These are phyloP conservation scores for Silurus asotus DNA, from an alignment of 2,113 vertebrate genomes.

Conservation along the genomic window DNA sequence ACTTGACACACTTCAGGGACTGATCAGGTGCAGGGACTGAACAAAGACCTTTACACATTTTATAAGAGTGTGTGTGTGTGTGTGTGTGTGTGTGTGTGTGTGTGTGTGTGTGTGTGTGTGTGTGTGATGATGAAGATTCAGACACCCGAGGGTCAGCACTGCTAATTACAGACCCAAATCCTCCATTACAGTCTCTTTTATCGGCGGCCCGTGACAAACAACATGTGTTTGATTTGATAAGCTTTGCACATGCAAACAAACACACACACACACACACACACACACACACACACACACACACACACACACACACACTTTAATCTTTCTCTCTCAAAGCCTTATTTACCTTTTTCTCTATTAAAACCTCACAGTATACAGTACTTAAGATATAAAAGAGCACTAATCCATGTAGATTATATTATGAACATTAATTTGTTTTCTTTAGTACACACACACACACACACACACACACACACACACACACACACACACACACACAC, in stretches of 20 bases:
- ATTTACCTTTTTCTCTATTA: too few species aligned
- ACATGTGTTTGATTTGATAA: neutral
- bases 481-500: too few species aligned
- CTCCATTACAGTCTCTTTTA: slow-evolving; percentile 6
- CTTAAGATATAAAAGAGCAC: too few species aligned
- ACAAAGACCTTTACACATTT: neutral
- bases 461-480: too few species aligned
- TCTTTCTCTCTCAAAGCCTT: too few species aligned
- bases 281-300: too few species aligned
- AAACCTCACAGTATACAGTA: too few species aligned
- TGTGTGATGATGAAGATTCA: neutral
- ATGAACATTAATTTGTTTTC: too few species aligned
- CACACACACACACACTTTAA: too few species aligned
- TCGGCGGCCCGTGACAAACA: neutral
- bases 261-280: neutral
- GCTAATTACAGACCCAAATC: neutral
- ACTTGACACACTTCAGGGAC: neutral
- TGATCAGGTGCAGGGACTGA: neutral
- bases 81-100: neutral
- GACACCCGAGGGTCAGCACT: neutral
- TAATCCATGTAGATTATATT: too few species aligned
- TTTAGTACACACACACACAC: too few species aligned
- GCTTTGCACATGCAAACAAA: neutral
- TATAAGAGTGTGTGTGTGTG: neutral
- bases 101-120: neutral